These are phyloP conservation scores for Sarcophaga subvicina DNA, from an alignment of 2,888 invertebrate genomes.

Conservation along the genomic window DNA sequence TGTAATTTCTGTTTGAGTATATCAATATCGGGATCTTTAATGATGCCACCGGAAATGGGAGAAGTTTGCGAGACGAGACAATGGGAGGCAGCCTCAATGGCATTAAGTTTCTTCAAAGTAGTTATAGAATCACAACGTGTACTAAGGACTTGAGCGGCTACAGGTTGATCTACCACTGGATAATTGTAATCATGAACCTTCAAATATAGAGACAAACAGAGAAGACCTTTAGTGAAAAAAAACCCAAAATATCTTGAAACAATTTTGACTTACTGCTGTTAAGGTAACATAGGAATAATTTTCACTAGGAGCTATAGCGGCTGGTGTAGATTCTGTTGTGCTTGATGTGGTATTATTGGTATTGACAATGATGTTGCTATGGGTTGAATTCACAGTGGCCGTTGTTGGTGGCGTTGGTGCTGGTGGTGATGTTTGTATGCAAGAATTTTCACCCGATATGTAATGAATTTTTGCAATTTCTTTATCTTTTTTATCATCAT, in stretches of 20 bases:
- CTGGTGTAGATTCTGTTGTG: slow-evolving; percentile 70
- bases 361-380: slow-evolving; percentile 32
- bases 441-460: slow-evolving; percentile 82
- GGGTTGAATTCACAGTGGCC: slow-evolving; percentile 29
- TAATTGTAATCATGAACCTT: slow-evolving; percentile 93
- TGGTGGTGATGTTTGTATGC: slow-evolving; percentile 64
- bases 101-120: slow-evolving; percentile 86
- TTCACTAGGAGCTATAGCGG: slow-evolving; percentile 83
- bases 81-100: slow-evolving; percentile 81
- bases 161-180: slow-evolving; percentile 84
- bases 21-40: slow-evolving; percentile 76
- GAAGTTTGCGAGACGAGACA: slow-evolving; percentile 79
- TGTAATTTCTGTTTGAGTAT: slow-evolving; percentile 73
- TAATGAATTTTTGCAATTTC: slow-evolving; percentile 84
- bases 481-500: slow-evolving; percentile 77
- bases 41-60: slow-evolving; percentile 75
- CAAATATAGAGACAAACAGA: not conserved
- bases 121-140: slow-evolving; percentile 83
- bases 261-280: slow-evolving; percentile 83
- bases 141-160: slow-evolving; percentile 80
- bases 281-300: slow-evolving; percentile 93
- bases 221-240: not conserved
- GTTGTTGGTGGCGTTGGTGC: slow-evolving; percentile 49
- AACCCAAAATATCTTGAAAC: not conserved
- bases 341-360: slow-evolving; percentile 49